Percentiles rank a stretch among this genome's conserved stretches.
Conservation (phyloP, 2,113 vertebrate genomes). For the Gallinago undulata region DNA sequence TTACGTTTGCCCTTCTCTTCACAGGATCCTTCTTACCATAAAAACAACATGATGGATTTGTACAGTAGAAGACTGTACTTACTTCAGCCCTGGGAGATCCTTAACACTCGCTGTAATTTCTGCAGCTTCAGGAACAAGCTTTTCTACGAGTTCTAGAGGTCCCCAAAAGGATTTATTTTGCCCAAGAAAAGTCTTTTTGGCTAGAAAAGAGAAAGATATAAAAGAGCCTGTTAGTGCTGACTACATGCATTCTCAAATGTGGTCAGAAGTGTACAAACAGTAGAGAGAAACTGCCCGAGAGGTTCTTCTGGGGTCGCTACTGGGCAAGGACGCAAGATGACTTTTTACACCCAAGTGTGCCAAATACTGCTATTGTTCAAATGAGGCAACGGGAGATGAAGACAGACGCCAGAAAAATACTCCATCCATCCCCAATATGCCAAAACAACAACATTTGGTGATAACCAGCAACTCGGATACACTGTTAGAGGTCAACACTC, state of each 20-base stretch:
- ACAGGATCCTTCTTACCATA: neutral
- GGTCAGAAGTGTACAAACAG: neutral
- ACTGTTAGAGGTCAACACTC: neutral
- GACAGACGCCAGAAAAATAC: neutral
- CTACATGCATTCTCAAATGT: neutral
- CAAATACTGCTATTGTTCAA: neutral
- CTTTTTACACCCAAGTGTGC: rapidly evolving
- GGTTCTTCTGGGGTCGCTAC: neutral
- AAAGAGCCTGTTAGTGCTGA: neutral
- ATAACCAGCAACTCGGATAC: neutral
- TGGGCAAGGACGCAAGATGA: neutral
- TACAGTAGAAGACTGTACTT: slow-evolving; percentile 58
- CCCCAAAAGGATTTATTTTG: slow-evolving; percentile 99
- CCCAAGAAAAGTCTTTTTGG: slow-evolving; percentile 97
- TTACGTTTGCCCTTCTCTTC: neutral
- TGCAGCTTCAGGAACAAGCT: slow-evolving; percentile 93
- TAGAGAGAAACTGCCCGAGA: neutral
- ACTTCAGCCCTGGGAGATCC: slow-evolving; percentile 97
- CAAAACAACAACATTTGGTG: neutral
- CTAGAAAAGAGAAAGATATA: slow-evolving; percentile 56
- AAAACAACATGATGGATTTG: rapidly evolving
- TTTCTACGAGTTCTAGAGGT: slow-evolving; percentile 96
- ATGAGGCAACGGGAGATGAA: neutral
- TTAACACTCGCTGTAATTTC: slow-evolving; percentile 98
- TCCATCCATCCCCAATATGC: neutral